Evolutionary conservation across 1,140 invertebrate species (phyloP), one percentile per base, ranked within the genome.

Genomic region (Cyclargus thomasi): DNA sequence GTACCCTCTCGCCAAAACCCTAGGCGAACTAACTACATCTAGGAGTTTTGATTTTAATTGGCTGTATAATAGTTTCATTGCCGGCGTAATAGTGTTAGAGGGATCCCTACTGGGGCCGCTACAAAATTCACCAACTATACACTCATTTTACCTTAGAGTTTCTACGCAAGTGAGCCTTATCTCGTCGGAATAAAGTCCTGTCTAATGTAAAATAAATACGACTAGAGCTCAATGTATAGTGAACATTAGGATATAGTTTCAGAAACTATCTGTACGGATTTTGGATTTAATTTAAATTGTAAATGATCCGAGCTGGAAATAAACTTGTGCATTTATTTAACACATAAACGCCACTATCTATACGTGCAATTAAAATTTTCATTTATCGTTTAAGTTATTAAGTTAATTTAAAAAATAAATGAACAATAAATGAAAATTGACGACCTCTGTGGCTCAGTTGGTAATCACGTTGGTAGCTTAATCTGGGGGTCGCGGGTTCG

Each of bases 1-100:
- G 2, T 29, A 29, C 39, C 39, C 4, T 14, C 10, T 14, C 10
- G 11, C 3, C 14, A 16, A 47, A 47, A 47, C 14, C 11, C 39
- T 47, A 47, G 39, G 14, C 39, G 39, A 47, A 47, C 39, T 47
- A 47, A 47, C 39, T 47, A 8, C 39, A 47, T 47, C 39, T 16
- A 47, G 39, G 39, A 47, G 39, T 47, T 47, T 47, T 47, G 39
- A 47, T 47, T 47, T 47, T 47, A 47, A 47, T 47, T 47, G 39
- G 14, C 39, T 47, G 39, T 47, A 47, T 47, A 47, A 47, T 47
- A 47, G 39, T 47, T 47, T 47, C 39, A 47, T 47, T 47, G 39
- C 14, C 39, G 39, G 8, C 11, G 39, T 47, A 47, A 47, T 47
- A 47, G 39, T 47, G 39, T 47, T 47, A 47, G 11, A 16, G 39